Conservation (phyloP, 2,888 invertebrate genomes). For the Dermolepida albohirtum region DNA sequence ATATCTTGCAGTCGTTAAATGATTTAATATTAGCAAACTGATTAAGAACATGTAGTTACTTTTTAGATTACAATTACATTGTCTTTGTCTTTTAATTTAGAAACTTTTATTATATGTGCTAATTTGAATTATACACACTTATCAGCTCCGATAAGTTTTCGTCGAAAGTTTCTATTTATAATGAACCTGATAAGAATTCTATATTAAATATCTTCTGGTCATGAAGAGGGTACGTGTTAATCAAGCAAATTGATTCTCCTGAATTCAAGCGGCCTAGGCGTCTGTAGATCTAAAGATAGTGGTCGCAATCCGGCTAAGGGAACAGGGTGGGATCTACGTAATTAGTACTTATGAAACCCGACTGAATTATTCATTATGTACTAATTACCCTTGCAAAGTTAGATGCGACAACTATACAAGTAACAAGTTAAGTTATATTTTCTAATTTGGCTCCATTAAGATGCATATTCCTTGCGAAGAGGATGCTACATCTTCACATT, state of each 20-base stretch:
- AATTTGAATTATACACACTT: constrained; percentile 2
- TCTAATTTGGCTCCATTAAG: constrained; percentile 45
- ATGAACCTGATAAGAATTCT: constrained; percentile 43
- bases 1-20: no score
- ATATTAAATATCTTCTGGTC: constrained; percentile 44
- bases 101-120: no score
- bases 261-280: constrained; percentile 43
- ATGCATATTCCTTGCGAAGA: constrained; percentile 29
- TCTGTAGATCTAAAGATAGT: constrained; percentile 47
- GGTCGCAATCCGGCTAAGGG: constrained; percentile 43
- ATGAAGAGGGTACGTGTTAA: constrained; percentile 43
- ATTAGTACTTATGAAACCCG: constrained; percentile 60
- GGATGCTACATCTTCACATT: constrained; percentile 3
- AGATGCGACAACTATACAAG: constrained; percentile 51
- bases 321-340: constrained; percentile 48
- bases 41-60: no score
- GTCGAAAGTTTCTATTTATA: constrained; percentile 15
- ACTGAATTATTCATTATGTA: constrained; percentile 60
- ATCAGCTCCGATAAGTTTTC: constrained; percentile 9
- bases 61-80: no score
- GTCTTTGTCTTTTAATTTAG: no score
- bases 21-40: no score
- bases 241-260: constrained; percentile 44
- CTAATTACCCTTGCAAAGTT: constrained; percentile 60
- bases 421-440: constrained; percentile 49